Conservation (phyloP, 2,888 invertebrate genomes). For the Tenthredo notha region DNA sequence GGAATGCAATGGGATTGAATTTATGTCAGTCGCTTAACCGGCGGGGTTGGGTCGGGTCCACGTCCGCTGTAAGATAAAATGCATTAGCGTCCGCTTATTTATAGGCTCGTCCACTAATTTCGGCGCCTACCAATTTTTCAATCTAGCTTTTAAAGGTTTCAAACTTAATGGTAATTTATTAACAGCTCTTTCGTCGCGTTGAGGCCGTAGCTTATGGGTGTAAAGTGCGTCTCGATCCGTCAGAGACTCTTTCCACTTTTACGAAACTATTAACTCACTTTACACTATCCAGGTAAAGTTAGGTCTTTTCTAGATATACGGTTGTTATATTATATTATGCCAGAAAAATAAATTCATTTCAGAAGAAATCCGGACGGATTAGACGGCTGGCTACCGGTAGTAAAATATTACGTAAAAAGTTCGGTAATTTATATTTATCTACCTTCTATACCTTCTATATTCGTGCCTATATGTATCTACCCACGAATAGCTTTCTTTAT, state of each 20-base stretch:
- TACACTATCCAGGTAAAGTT: constrained; percentile 21
- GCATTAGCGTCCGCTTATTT: constrained; percentile 73
- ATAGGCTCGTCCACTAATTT: constrained; percentile 69
- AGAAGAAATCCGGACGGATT: constrained; percentile 11
- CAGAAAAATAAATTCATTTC: constrained; percentile 24
- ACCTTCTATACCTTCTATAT: neutral
- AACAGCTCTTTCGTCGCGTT: constrained; percentile 51
- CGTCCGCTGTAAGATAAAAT: constrained; percentile 69
- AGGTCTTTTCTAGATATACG: neutral
- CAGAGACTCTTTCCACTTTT: constrained; percentile 58
- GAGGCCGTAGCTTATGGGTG: neutral
- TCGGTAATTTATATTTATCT: constrained; percentile 34
- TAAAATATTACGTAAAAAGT: constrained; percentile 34
- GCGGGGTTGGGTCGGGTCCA: constrained; percentile 48
- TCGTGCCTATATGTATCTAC: neutral
- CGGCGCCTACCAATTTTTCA: constrained; percentile 70
- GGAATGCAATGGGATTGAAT: constrained; percentile 63
- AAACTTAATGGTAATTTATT: constrained; percentile 65
- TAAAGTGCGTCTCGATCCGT: constrained; percentile 55
- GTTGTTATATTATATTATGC: constrained; percentile 17
- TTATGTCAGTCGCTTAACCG: constrained; percentile 66
- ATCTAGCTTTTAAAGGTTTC: constrained; percentile 58
- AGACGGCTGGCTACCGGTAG: constrained; percentile 3
- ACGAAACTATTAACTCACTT: constrained; percentile 57
- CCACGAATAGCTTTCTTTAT: constrained; percentile 27